These are phyloP conservation scores for Chauna torquata DNA, from an alignment of 2,113 vertebrate species.

Conservation along the genomic window DNA sequence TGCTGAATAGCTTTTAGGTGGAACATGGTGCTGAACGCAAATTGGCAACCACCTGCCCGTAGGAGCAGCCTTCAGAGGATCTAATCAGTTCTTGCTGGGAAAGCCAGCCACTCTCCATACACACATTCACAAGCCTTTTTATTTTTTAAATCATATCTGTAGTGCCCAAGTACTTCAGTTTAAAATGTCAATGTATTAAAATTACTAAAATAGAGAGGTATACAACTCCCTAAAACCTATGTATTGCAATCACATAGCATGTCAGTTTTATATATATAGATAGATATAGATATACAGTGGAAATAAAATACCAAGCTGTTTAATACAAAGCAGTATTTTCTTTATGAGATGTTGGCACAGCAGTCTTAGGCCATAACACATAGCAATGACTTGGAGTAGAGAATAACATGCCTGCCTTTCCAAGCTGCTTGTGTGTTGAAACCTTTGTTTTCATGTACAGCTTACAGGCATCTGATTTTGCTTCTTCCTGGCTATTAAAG, in stretches of 20 bases:
- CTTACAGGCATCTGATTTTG: background rate
- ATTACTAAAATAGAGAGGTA: background rate
- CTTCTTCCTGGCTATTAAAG: background rate
- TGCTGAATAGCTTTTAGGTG: background rate
- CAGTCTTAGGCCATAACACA: background rate
- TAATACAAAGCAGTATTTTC: background rate
- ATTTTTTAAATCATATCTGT: background rate
- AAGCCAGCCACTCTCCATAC: background rate
- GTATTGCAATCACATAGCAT: background rate
- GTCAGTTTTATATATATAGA: too few species aligned
- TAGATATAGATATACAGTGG: too few species aligned
- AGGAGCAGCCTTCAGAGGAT: background rate
- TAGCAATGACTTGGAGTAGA: fast-evolving
- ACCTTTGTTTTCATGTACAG: background rate
- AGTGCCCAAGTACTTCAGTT: background rate
- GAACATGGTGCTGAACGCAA: background rate
- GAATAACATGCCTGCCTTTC: fast-evolving
- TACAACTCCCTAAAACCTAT: background rate
- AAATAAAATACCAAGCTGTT: too few species aligned
- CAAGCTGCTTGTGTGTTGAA: background rate
- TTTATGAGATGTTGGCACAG: background rate
- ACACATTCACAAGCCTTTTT: background rate
- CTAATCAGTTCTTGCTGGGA: background rate
- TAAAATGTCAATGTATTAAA: background rate
- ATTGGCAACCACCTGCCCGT: background rate